phyloP scores from a whole-genome alignment of 2,797 vertebrate species.

The Thaleichthys pacificus region DNA sequence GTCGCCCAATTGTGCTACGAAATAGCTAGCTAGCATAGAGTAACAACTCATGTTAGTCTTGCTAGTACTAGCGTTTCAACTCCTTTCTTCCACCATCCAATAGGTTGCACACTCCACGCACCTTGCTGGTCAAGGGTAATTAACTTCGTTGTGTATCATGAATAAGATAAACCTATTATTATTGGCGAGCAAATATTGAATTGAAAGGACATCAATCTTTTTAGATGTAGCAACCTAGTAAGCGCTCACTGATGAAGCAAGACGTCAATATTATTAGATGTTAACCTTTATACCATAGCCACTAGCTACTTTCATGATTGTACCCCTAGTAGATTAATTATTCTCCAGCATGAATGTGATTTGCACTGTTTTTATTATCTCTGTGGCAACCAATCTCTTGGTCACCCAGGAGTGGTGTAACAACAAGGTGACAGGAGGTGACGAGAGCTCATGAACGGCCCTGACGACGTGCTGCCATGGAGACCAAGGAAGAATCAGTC shows the following conservation, averaged over 20 bases:
- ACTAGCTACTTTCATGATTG: not conserved
- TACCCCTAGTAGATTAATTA: not conserved
- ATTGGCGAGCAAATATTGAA: too few relatives aligned
- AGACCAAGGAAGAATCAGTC: conserved; percentile 77
- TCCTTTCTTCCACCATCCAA: not conserved
- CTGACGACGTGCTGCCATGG: conserved; percentile 68
- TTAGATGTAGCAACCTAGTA: too few relatives aligned
- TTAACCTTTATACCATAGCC: not conserved
- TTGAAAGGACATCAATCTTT: too few relatives aligned
- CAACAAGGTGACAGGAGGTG: conserved; percentile 41
- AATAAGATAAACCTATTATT: too few relatives aligned
- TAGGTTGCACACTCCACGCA: not conserved
- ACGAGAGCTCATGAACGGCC: conserved; percentile 31
- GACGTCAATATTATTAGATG: too few relatives aligned
- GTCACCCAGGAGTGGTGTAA: conserved; percentile 31
- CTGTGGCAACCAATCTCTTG: conserved; percentile 10
- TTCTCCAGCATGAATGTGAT: not conserved
- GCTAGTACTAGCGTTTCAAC: not conserved
- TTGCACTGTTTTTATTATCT: conserved; percentile 27
- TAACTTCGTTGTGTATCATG: not conserved
- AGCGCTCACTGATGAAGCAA: too few relatives aligned
- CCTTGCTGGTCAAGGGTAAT: not conserved
- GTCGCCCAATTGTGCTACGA: not conserved
- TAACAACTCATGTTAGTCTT: not conserved
- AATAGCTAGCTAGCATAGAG: not conserved